Evolutionary conservation across 1,140 invertebrate species (phyloP).

Genomic region (Wiebesia pumilae): DNA sequence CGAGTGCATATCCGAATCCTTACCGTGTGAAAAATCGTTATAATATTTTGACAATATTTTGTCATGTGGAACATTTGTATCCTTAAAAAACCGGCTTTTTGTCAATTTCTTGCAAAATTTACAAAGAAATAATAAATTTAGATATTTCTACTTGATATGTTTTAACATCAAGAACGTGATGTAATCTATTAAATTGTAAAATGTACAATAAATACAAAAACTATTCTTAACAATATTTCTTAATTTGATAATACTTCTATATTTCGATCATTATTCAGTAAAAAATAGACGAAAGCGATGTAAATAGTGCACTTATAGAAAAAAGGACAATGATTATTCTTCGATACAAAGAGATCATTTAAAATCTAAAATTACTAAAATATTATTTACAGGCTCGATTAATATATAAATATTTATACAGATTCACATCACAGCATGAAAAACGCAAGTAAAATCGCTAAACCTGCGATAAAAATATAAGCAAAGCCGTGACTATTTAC

Average conservation of each 20-base stretch:
- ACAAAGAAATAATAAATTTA: too few species aligned
- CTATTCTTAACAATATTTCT: neutral
- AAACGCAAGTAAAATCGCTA: neutral
- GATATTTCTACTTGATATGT: too few species aligned
- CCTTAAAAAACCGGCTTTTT: too few species aligned
- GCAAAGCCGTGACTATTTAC: neutral
- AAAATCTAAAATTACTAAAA: neutral
- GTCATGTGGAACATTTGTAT: too few species aligned
- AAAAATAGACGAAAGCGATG: neutral
- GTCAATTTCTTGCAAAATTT: too few species aligned
- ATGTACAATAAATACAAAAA: conserved; percentile 1
- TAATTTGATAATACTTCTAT: neutral
- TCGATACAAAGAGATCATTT: neutral
- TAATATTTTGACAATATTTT: too few species aligned
- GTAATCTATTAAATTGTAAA: neutral
- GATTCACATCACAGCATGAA: neutral
- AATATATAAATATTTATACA: neutral
- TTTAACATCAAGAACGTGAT: neutral
- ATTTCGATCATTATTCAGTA: neutral
- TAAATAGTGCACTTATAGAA: neutral
- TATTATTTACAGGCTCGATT: conserved; percentile 2
- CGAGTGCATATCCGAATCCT: too few species aligned
- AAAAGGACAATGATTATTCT: neutral
- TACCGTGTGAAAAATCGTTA: too few species aligned
- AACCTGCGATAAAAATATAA: neutral